Percentiles rank a stretch among this genome's conserved stretches.
phyloP scores from a whole-genome alignment of 2,113 vertebrate species.

The Planiliza haematocheilus region DNA sequence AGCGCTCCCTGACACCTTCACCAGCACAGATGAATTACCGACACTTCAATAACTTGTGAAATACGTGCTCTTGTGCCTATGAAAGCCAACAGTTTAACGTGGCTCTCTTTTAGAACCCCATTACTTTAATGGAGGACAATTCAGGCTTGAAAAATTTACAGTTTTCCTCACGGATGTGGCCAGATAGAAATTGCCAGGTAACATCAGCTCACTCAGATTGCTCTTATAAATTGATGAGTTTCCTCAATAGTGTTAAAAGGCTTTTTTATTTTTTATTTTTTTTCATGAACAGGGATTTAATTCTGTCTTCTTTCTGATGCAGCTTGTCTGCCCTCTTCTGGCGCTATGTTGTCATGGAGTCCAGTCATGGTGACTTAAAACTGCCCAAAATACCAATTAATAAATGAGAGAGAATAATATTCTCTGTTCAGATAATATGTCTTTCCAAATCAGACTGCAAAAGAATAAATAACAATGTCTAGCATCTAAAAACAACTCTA shows the following conservation, averaged over 20 bases:
- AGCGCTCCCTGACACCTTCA: slow-evolving; percentile 66
- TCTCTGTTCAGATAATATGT: not conserved
- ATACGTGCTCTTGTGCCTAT: slow-evolving; percentile 60
- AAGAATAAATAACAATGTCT: not conserved
- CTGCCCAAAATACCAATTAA: not conserved
- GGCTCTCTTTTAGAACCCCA: slow-evolving; percentile 71
- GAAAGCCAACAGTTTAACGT: slow-evolving; percentile 72
- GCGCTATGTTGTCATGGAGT: slow-evolving; percentile 52
- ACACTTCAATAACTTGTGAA: slow-evolving; percentile 74
- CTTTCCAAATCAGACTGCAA: not conserved
- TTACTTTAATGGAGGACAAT: slow-evolving; percentile 81
- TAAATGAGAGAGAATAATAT: not conserved
- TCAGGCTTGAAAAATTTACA: slow-evolving; percentile 69
- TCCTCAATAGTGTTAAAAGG: slow-evolving; percentile 76
- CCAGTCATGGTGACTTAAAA: not conserved
- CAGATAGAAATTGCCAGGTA: slow-evolving; percentile 58
- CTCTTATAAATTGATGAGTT: slow-evolving; percentile 71
- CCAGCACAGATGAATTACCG: slow-evolving; percentile 70
- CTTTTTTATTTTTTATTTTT: slow-evolving; percentile 14
- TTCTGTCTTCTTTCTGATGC: slow-evolving; percentile 48
- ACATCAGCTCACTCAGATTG: slow-evolving; percentile 67
- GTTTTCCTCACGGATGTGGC: slow-evolving; percentile 60
- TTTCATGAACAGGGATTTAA: slow-evolving; percentile 54
- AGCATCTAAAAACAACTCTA: not conserved
- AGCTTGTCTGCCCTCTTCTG: slow-evolving; percentile 80